A percentile compares a stretch with the other conserved stretches of the same genome.
Evolutionary conservation across 2,797 vertebrate genomes (phyloP).

Genomic region (Philypnodon macrostomus): DNA sequence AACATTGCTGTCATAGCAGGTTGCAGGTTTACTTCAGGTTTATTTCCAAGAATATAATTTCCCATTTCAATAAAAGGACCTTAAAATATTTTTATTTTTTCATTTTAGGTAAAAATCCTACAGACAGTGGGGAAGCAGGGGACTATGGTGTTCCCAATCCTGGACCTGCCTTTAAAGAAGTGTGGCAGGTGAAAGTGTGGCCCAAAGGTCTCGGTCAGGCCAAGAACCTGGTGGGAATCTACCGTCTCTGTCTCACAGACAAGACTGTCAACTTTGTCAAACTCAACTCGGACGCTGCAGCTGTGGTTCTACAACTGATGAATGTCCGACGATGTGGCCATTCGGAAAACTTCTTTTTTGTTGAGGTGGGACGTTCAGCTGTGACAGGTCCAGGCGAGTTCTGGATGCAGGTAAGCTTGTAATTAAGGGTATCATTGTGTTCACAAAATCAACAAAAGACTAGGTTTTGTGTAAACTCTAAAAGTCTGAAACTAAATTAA

Average conservation of each 20-base stretch:
- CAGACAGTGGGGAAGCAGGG: conserved; percentile 44
- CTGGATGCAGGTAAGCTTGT: conserved; percentile 79
- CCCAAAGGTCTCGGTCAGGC: conserved; percentile 84
- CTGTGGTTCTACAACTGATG: conserved; percentile 84
- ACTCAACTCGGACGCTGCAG: conserved; percentile 80
- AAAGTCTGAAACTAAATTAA: no score
- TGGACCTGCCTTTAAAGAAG: conserved; percentile 82
- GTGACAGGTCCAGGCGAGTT: conserved; percentile 81
- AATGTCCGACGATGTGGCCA: conserved; percentile 83
- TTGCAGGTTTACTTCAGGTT: no score
- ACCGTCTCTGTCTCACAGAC: conserved; percentile 82
- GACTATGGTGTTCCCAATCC: conserved; percentile 76
- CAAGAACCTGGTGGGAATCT: conserved; percentile 80
- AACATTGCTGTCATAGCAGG: conserved; percentile 19
- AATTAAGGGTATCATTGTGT: conserved; percentile 10
- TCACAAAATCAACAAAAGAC: no score
- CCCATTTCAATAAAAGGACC: neutral
- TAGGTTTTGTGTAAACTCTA: no score
- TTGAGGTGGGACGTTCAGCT: conserved; percentile 83
- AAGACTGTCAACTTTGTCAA: conserved; percentile 84
- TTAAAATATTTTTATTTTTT: conserved; percentile 17
- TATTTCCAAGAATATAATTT: neutral
- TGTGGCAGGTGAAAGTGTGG: conserved; percentile 86
- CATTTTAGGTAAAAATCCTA: conserved; percentile 72
- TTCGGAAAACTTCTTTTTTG: conserved; percentile 85